phyloP scores from a whole-genome alignment of 2,797 vertebrate genomes.

The Euphonia xanthogaster region DNA sequence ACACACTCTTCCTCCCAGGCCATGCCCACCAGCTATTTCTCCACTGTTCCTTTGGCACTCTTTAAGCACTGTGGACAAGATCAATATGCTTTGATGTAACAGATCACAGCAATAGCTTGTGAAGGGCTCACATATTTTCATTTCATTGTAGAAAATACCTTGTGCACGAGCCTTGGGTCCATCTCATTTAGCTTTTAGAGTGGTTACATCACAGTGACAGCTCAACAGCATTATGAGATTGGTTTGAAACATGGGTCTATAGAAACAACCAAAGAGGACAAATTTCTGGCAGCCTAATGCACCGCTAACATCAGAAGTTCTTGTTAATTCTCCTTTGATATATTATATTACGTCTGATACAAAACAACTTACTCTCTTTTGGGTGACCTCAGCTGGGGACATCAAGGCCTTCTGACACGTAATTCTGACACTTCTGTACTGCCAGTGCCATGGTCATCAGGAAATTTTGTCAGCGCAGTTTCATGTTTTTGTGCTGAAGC shows the following conservation, averaged over 20 bases:
- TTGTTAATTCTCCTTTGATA: background rate
- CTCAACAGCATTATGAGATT: background rate
- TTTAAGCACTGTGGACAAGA: background rate
- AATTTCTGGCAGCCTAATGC: background rate
- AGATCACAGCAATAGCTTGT: background rate
- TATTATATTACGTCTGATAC: background rate
- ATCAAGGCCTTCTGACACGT: background rate
- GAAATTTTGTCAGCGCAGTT: background rate
- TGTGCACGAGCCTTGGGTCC: background rate
- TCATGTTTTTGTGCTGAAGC: background rate
- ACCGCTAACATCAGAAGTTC: background rate
- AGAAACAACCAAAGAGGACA: background rate
- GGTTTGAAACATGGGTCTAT: background rate
- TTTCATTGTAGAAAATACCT: background rate
- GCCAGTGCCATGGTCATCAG: background rate
- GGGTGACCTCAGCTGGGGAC: background rate
- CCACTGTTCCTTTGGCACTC: background rate
- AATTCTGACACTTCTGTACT: background rate
- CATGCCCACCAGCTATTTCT: background rate
- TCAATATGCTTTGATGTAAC: background rate
- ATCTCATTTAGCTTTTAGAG: background rate
- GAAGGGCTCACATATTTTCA: background rate
- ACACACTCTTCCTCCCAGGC: background rate
- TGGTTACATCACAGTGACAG: background rate
- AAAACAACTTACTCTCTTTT: background rate